phyloP scores from a whole-genome alignment of 2,113 vertebrate genomes.

The Thunnus maccoyii region DNA sequence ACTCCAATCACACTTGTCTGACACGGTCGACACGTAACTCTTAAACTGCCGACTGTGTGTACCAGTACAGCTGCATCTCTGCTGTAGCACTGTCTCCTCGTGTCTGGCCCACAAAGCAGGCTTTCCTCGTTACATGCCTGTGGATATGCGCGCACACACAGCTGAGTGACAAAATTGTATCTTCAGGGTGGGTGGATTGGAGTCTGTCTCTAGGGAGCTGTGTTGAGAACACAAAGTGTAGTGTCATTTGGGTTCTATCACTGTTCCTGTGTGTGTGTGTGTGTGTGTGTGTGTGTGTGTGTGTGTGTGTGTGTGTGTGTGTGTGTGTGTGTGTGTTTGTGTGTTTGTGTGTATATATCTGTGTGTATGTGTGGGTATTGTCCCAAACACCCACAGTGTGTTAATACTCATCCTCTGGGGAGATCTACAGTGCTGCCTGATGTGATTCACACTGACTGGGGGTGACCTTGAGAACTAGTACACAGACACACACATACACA shows the following conservation, averaged over 20 bases:
- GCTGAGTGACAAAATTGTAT: constrained; percentile 67
- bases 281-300: constrained; percentile 8
- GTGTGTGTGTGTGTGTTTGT: constrained; percentile 10
- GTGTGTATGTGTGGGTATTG: constrained; percentile 29
- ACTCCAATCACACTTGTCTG: constrained; percentile 35
- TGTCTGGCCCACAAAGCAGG: constrained; percentile 54
- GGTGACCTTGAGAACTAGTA: constrained; percentile 89
- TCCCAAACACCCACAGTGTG: constrained; percentile 75
- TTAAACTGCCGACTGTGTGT: constrained; percentile 44
- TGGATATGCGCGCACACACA: constrained; percentile 14
- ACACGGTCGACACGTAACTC: constrained; percentile 40
- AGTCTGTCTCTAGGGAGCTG: constrained; percentile 54
- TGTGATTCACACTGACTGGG: constrained; percentile 89
- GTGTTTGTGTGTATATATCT: background rate
- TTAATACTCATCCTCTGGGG: constrained; percentile 84
- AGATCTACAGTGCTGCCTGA: constrained; percentile 83
- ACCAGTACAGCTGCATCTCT: constrained; percentile 22
- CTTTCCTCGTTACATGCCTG: constrained; percentile 51
- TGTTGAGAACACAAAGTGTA: constrained; percentile 54
- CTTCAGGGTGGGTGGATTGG: constrained; percentile 62
- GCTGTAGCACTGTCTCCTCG: constrained; percentile 39
- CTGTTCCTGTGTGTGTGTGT: constrained; percentile 14
- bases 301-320: constrained; percentile 10
- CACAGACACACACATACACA: constrained; percentile 55
- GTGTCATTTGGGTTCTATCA: constrained; percentile 65